Conservation (phyloP, 64 coral and sea anemone genomes). For the Catalaphyllia jardinei region DNA sequence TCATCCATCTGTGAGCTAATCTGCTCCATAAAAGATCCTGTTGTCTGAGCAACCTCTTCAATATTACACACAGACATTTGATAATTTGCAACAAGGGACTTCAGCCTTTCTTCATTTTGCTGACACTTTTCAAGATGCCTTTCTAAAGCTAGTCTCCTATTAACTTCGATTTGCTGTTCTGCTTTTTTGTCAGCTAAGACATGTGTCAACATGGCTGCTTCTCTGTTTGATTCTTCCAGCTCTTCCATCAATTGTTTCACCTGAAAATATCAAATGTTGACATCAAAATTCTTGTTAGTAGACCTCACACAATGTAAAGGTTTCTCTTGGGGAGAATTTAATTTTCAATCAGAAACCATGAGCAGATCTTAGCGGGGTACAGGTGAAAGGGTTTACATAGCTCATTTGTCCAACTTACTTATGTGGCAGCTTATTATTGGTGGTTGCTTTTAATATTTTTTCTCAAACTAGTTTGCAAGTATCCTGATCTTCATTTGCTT, state of each 20-base stretch:
- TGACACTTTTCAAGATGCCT: conserved; percentile 50
- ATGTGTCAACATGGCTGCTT: conserved; percentile 47
- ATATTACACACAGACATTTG: not conserved
- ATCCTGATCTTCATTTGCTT: no score
- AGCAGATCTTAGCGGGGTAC: no score
- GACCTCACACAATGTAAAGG: no score
- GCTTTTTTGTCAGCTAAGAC: conserved; percentile 71
- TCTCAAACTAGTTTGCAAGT: no score
- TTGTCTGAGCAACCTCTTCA: conserved; percentile 12
- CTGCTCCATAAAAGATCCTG: conserved; percentile 17
- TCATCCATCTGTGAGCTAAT: conserved; percentile 57
- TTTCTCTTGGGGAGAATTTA: no score
- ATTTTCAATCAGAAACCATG: no score
- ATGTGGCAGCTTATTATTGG: no score
- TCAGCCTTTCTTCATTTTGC: conserved; percentile 34
- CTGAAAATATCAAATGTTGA: not conserved
- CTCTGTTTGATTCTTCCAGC: conserved; percentile 41
- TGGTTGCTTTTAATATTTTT: no score
- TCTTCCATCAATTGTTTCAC: conserved; percentile 55
- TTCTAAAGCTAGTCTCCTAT: conserved; percentile 38
- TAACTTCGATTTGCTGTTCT: conserved; percentile 82
- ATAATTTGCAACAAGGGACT: conserved; percentile 28
- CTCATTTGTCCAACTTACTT: no score
- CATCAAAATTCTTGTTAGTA: not conserved
- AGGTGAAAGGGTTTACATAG: no score